Evolutionary conservation across 2,113 vertebrate genomes (phyloP), one percentile per base, ranked within the genome.

Genomic region (Eublepharis macularius): DNA sequence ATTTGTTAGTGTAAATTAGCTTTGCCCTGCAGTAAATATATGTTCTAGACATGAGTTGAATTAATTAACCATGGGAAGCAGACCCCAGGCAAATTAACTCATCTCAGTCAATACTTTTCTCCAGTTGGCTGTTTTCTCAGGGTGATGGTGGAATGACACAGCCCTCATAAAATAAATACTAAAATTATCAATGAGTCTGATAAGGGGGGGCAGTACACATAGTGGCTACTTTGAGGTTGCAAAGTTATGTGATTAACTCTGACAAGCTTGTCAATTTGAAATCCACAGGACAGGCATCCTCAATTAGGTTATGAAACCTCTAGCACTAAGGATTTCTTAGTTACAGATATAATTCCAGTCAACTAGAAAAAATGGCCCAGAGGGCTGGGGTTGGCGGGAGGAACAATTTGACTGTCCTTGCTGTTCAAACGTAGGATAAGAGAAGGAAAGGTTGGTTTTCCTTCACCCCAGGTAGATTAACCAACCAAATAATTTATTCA

Each of bases 271-370:
- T 32, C 41, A 51, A 74, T 77, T 77, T 47, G 68, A 68, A 77
- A 76, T 54, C 60, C 36, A 49, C 43, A 84, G 74, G 82, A 76
- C 43, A 54, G 29, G 73, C n/a, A n/a, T n/a, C 10, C 34, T 21
- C 74, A 68, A 68, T 68, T 84, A 84, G 74, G 76, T 80, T 86
- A 80, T 74, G 70, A 81, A 75, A 75, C 74, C 29, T 80, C 73
- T 34, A 41, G 79, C 66, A 80, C 8, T 60, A 60, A 60, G 60
- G 57, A 60, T 60, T 17, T 60, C 57, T 60, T 24, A 24, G 57
- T 26, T 60, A 60, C 8, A 7, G 57, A 26, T 63, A 63, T 6
- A 60, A 9, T 29, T 63, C 26, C 60, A 63, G 29, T 63, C 26
- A 63, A 29, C 60, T 21, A 24, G 10, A 63, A 63, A 63, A 26